phyloP scores from a whole-genome alignment of 2,797 vertebrate species.

The Cyclopterus lumpus region DNA sequence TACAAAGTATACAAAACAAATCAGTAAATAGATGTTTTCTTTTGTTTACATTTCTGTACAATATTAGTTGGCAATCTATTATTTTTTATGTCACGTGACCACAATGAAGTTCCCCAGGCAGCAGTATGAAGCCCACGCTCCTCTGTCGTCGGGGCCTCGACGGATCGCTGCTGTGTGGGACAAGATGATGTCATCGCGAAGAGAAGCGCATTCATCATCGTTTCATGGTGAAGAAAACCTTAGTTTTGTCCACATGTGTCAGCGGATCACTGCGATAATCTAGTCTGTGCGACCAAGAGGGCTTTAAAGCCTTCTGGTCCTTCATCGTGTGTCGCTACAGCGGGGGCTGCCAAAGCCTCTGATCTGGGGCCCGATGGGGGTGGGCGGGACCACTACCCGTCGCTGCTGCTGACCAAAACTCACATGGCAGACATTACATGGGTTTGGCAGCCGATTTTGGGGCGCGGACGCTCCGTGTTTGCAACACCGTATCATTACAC shows the following conservation, averaged over 20 bases:
- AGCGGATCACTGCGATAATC: conserved; percentile 16
- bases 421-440: conserved; percentile 78
- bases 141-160: background rate
- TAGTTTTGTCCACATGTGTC: background rate
- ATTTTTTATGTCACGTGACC: conserved; percentile 3
- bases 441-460: conserved; percentile 67
- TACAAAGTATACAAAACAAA: conserved; percentile 57
- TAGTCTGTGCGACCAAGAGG: conserved; percentile 37
- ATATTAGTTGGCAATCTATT: conserved; percentile 20
- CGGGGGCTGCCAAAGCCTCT: conserved; percentile 45
- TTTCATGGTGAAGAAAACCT: conserved; percentile 8
- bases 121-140: conserved; percentile 3
- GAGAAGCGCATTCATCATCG: background rate
- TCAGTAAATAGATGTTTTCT: conserved; percentile 46
- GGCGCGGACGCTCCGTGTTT: conserved; percentile 72
- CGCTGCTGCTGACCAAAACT: conserved; percentile 63
- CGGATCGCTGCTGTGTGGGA: background rate
- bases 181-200: background rate
- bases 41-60: conserved; percentile 66
- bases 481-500: conserved; percentile 74
- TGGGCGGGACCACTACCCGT: conserved; percentile 33
- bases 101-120: conserved; percentile 8
- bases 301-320: conserved; percentile 54
- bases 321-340: conserved; percentile 67
- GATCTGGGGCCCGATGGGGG: conserved; percentile 34